Evolutionary conservation across 2,797 vertebrate species (phyloP), one percentile per base, ranked within the genome.

Genomic region (Buceros bicornis): DNA sequence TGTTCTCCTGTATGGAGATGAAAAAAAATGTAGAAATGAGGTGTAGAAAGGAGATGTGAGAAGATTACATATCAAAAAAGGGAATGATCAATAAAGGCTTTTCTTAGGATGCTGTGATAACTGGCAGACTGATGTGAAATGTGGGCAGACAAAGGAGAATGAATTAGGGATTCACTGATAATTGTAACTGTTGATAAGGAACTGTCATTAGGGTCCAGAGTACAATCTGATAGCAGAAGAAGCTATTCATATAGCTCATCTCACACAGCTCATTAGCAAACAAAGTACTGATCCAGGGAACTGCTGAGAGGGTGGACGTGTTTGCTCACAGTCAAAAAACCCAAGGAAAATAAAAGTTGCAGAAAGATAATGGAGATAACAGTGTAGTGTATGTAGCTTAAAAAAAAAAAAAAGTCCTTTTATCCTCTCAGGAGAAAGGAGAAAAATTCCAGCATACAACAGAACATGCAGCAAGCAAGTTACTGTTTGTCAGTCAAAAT

Each of bases 111-210:
- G 53, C 50, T 80, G 33, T 74, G 78, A 56, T 50, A 78, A n/a
- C 20, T 61, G 64, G 5, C 20, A 48, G 50, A 78, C 43, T 22
- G 62, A 45, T 82, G 47, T 86, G 56, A 74, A 93, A 66, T 19
- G 8, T 16, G 24, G 42, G 29, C 22, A 81, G 42, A 21, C 17
- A 42, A 16, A 80, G 67, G 51, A 64, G 28, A 81, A 58, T 1
- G 1, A 78, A 73, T 53, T 70, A 71, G 13, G 28, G 35, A 43
- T 85, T 71, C 53, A 37, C 3, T 91, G 54, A 17, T 82, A 58
- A 70, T 78, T 83, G 87, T n/a, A 85, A 57, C 12, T 66, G 20
- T 70, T 95, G 89, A 67, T 79, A 91, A 90, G 71, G 42, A 93
- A 9, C 37, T 76, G 61, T 57, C 81, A 66, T 71, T 78, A 73